Conservation (phyloP, 2,888 invertebrate species). For the Horisme vitalbata region DNA sequence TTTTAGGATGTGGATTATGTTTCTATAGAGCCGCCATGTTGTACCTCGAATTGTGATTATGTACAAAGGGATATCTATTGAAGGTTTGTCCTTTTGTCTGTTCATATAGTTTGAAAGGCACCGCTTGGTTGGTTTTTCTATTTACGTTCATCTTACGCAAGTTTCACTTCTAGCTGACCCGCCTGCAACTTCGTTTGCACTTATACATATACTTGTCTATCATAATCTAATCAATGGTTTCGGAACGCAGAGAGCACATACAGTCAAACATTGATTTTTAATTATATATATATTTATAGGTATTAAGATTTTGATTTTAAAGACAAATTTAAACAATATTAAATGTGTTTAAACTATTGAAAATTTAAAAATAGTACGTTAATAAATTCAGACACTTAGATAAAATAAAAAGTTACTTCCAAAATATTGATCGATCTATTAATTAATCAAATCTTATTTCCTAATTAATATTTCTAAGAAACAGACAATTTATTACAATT, state of each 20-base stretch:
- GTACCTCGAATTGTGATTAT: conserved; percentile 67
- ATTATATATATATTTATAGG: no score
- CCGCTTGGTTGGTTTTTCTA: conserved; percentile 41
- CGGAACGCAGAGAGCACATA: no score
- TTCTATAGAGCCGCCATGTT: conserved; percentile 74
- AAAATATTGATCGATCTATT: neutral
- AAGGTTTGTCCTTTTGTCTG: conserved; percentile 63
- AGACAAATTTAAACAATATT: no score
- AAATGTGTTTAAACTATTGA: no score
- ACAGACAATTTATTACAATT: conserved; percentile 38
- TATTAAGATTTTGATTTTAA: no score
- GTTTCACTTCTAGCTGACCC: neutral
- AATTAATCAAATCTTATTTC: conserved; percentile 1
- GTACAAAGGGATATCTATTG: conserved; percentile 68
- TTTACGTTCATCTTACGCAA: conserved; percentile 7
- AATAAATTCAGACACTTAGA: no score
- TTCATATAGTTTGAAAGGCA: conserved; percentile 60
- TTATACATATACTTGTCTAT: no score
- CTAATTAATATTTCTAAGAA: conserved; percentile 44
- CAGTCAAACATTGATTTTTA: no score
- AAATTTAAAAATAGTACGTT: no score
- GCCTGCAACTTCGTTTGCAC: no score
- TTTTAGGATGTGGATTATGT: conserved; percentile 80
- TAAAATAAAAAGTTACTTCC: neutral
- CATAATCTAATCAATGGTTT: no score